A percentile compares a stretch with the other conserved stretches of the same genome.
phyloP scores from a whole-genome alignment of 2,888 invertebrate genomes.

The Eilema caniola region DNA sequence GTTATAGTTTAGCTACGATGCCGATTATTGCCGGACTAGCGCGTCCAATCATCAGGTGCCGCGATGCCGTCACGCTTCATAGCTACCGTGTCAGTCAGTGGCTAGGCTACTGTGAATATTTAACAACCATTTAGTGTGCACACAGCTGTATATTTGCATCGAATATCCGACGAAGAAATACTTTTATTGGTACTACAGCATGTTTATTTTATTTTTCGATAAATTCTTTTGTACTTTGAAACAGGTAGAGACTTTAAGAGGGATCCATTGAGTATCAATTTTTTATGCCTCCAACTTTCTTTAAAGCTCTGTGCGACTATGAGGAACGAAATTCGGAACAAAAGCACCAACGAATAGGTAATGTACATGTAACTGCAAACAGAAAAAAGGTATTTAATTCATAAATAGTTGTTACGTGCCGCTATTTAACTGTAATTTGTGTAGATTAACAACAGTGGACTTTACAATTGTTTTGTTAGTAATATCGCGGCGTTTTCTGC shows the following conservation, averaged over 20 bases:
- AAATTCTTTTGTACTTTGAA: too few relatives aligned
- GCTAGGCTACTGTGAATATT: constrained; percentile 46
- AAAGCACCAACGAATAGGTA: background rate
- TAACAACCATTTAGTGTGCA: constrained; percentile 34
- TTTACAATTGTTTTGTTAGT: background rate
- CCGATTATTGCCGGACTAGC: constrained; percentile 53
- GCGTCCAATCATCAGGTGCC: constrained; percentile 55
- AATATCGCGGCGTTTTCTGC: background rate
- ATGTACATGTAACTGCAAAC: background rate
- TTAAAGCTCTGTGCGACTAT: too few relatives aligned
- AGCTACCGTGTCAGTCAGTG: constrained; percentile 43
- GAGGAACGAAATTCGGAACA: background rate
- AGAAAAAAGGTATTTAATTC: background rate
- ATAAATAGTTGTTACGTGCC: background rate
- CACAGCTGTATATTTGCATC: constrained; percentile 36
- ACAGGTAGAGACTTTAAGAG: too few relatives aligned
- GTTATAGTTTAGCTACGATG: constrained; percentile 21
- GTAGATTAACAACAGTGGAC: background rate
- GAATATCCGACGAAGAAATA: background rate
- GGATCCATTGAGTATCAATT: too few relatives aligned
- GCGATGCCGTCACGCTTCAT: constrained; percentile 29
- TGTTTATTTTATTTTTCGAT: too few relatives aligned
- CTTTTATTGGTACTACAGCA: background rate
- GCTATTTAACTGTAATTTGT: background rate
- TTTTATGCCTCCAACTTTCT: too few relatives aligned